phyloP scores from a whole-genome alignment of 1,140 invertebrate genomes.

The roundworm (Caenorhabditis elegans) region DNA sequence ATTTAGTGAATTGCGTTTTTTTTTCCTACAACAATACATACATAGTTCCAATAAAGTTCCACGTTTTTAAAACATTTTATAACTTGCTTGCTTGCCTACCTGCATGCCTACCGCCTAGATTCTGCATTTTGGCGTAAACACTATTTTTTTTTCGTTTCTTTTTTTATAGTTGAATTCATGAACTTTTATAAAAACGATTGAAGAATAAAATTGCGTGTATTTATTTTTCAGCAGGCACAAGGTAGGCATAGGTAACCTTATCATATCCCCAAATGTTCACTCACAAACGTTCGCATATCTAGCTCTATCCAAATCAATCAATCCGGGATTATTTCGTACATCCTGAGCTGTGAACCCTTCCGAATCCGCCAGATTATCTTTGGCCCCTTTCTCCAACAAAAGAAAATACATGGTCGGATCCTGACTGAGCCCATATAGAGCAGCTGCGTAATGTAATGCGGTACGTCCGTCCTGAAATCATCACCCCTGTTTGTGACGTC shows the following conservation, averaged over 20 bases:
- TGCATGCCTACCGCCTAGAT: no score
- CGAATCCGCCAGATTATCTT: slow-evolving; percentile 49
- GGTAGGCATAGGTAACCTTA: not conserved
- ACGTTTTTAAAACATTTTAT: no score
- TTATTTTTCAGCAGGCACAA: no score
- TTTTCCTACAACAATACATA: no score
- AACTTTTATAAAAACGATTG: no score
- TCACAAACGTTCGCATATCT: slow-evolving; percentile 31
- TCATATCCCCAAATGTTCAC: not conserved
- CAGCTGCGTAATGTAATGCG: slow-evolving; percentile 84
- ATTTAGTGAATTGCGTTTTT: no score
- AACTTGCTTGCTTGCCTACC: no score
- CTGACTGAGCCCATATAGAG: slow-evolving; percentile 61
- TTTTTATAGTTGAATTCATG: no score
- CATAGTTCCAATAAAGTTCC: no score
- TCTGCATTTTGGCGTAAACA: no score
- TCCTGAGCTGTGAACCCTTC: slow-evolving; percentile 39
- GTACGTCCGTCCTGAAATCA: slow-evolving; percentile 76
- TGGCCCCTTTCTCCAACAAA: slow-evolving; percentile 54
- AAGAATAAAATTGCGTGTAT: no score
- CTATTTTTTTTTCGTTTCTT: no score
- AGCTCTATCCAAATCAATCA: slow-evolving; percentile 32
- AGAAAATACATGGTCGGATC: slow-evolving; percentile 55
- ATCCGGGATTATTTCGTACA: slow-evolving; percentile 10
- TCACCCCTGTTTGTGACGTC: not conserved